These are phyloP conservation scores for Apostichopus californicus DNA, from an alignment of 35 echinoderm and acorn worm genomes.

Conservation along the genomic window DNA sequence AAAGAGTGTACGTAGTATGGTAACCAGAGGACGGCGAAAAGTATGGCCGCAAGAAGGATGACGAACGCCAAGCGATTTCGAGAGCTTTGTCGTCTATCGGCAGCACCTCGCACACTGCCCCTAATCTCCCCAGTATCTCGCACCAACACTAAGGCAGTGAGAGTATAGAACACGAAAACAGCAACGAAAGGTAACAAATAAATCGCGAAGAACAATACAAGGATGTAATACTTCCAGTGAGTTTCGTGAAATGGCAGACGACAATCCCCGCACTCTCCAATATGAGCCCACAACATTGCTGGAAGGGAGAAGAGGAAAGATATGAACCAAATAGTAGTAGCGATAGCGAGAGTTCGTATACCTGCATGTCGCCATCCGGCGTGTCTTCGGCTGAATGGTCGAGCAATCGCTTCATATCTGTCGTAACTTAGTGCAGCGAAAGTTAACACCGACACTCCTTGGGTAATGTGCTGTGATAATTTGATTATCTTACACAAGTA, in stretches of 20 bases:
- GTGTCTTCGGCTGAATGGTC: conserved; percentile 43
- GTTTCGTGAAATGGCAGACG: conserved; percentile 25
- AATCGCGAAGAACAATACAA: conserved; percentile 30
- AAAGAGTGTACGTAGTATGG: conserved; percentile 22
- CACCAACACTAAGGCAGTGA: conserved; percentile 36
- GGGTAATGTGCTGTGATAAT: conserved; percentile 6
- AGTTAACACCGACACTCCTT: conserved; percentile 50
- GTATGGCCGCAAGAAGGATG: conserved; percentile 31
- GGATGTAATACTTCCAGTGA: conserved; percentile 14
- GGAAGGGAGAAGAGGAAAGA: conserved; percentile 38
- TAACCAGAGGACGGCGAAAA: conserved; percentile 34
- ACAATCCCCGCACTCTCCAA: conserved; percentile 28
- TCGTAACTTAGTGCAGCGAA: conserved; percentile 38
- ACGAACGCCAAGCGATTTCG: conserved; percentile 42
- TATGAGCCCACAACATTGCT: not conserved
- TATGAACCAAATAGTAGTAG: conserved; percentile 29
- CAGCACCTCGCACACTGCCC: conserved; percentile 36
- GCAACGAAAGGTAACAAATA: conserved; percentile 40
- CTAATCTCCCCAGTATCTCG: conserved; percentile 33
- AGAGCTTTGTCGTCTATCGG: conserved; percentile 30
- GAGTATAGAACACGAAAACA: conserved; percentile 42
- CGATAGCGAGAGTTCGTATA: conserved; percentile 23
- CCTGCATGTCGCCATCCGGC: conserved; percentile 16
- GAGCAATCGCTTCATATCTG: conserved; percentile 41
- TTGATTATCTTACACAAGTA: conserved; percentile 27